Base-by-base conservation (phyloP, 2,797 vertebrate species). In the Sciurus vulgaris region DNA sequence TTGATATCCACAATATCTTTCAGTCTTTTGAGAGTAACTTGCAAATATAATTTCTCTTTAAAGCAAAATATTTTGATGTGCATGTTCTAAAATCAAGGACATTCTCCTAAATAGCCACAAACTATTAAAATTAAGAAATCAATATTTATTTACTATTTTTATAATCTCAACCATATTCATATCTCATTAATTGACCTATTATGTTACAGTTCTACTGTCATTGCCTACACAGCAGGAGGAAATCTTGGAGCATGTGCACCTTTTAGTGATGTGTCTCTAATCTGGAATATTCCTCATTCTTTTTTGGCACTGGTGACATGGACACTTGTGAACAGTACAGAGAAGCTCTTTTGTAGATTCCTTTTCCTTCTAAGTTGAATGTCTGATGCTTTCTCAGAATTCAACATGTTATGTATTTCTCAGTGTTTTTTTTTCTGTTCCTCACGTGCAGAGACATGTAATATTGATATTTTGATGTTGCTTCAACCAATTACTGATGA, bases 381-480 rank as follows among this genome's bases (percentile, higher is more conserved):
- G 20, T 59, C 22, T 74, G n/a, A 38, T 74, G 38, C 20, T 67
- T 59, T 26, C 38, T 61, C 59, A 61, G 59, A 61, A 61, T 61
- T 61, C 24, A 61, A 61, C 41, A 61, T 11, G 8, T 12, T 83
- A 41, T 44, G 11, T 41, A 51, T 35, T 77, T 81, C 51, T 28
- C 33, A 38, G 38, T 33, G 47, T 18, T 7, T 69, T 65, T 59
- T 59, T 24, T 24, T 7, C 86, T 77, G 7, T 41, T 15, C 8
- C 30, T 85, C 4, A 2, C 26, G 14, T 28, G 4, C 11, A 59
- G 38, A 56, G 33, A 44, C n/a, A 49, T 15, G 12, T 26, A 61
- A 10, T 49, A 49, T 49, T 14, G 12, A 49, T 2, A 11, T 2
- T 2, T 49, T 9, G 2, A 47, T 2, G 3, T 49, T 9, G 2